phyloP scores from a whole-genome alignment of 2,888 invertebrate genomes.

The Amiota communis region DNA sequence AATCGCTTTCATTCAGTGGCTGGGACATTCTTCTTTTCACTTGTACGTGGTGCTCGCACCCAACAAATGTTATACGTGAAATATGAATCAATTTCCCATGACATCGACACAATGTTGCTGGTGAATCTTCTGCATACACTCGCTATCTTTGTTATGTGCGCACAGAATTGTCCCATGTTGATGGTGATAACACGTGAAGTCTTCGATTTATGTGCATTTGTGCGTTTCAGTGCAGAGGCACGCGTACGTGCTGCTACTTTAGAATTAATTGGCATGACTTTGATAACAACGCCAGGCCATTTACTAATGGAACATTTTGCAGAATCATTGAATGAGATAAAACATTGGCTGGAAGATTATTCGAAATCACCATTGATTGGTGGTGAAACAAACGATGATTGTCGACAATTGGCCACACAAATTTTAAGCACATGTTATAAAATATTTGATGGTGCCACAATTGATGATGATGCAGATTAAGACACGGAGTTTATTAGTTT shows the following conservation, averaged over 20 bases:
- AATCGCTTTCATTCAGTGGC: constrained; percentile 85
- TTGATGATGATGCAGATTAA: neutral
- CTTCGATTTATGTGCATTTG: constrained; percentile 79
- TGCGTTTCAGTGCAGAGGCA: constrained; percentile 80
- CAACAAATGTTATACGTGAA: constrained; percentile 75
- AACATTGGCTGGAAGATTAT: constrained; percentile 79
- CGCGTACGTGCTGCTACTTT: constrained; percentile 80
- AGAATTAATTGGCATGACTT: constrained; percentile 79
- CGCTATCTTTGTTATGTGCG: constrained; percentile 78
- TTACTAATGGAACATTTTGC: constrained; percentile 77
- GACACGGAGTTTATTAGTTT: neutral
- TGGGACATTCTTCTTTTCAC: constrained; percentile 88
- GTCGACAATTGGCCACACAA: constrained; percentile 78
- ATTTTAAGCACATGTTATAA: constrained; percentile 74
- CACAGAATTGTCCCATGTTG: constrained; percentile 80
- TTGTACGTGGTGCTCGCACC: constrained; percentile 80
- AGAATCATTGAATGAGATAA: constrained; percentile 78
- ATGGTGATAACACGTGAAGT: constrained; percentile 81
- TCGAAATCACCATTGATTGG: constrained; percentile 76
- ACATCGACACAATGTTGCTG: constrained; percentile 80
- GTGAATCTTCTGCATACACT: constrained; percentile 81
- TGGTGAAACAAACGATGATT: constrained; percentile 80
- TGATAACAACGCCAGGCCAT: constrained; percentile 77
- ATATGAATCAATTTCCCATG: constrained; percentile 76
- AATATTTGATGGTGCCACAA: constrained; percentile 34